Base-by-base conservation (phyloP, 2,797 vertebrate species). In the Melanotaenia maccullochi region DNA sequence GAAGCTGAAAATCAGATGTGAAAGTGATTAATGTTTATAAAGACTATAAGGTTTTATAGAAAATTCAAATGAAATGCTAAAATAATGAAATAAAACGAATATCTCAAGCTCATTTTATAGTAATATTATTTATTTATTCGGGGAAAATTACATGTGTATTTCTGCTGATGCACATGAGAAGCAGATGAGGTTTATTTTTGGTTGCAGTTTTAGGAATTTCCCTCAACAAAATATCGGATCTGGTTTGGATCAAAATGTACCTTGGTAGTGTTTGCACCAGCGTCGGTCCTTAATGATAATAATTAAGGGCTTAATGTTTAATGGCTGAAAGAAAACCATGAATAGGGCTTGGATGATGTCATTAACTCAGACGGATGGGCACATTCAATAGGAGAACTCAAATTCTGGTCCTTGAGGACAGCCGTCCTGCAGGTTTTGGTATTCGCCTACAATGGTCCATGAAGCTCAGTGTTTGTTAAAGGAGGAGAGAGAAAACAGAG, bases 391-490 rank as follows among this genome's bases (percentile, higher is more conserved):
- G 20, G 42, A 2, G 5, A 18, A 18, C 40, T 14, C 4, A 42
- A 18, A 42, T 42, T 42, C 5, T 9, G 42, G 7, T 20, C 42
- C 8, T 47, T 8, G 11, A 42, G 35, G 11, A 7, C 35, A 9
- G 2, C 35, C 35, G 3, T 36, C 35, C 9, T 36, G 11, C 18
- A 20, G 42, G 36, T 38, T 14, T 13, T 1, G 36, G 4, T 38
- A 9, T 38, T 38, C 1, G 11, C 3, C 36, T 13, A 8, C 1
- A 40, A 56, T 18, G 25, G 8, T 75, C 54, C 78, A 78, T 86
- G 28, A 42, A 60, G 58, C 55, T 28, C 0, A 56, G 11, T 89
- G 84, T 91, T 91, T 93, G 85, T 58, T 36, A 25, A 91, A 79
- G 88, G 88, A 81, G 79, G 84, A 72, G 42, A 73, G 13, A 22